Evolutionary conservation across 2,888 invertebrate genomes (phyloP).

Genomic region (Aradus depressus): DNA sequence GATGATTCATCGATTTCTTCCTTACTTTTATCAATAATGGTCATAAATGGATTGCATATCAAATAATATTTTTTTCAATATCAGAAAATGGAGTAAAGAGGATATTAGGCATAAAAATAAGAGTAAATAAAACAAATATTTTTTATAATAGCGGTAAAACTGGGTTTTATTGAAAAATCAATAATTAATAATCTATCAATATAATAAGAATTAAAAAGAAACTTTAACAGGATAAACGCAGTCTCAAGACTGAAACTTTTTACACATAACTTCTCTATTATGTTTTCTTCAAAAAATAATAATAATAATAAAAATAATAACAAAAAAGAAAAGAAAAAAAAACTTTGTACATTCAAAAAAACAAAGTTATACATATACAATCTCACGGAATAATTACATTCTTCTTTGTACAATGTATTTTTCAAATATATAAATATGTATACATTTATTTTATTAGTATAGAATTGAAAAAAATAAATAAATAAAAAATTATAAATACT

Average conservation of each 20-base stretch:
- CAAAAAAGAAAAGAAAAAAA: slow-evolving; percentile 25
- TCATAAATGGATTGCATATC: too few relatives aligned
- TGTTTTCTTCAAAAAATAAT: too few relatives aligned
- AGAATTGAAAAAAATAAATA: slow-evolving; percentile 10
- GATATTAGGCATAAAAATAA: neutral
- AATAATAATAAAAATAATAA: too few relatives aligned
- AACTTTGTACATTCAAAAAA: slow-evolving; percentile 27
- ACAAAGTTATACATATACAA: slow-evolving; percentile 25
- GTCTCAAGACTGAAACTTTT: slow-evolving; percentile 24
- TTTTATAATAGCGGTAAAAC: slow-evolving; percentile 29
- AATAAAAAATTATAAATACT: slow-evolving; percentile 10
- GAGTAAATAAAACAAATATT: neutral
- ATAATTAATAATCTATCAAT: slow-evolving; percentile 31
- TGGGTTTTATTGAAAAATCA: slow-evolving; percentile 32
- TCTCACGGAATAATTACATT: slow-evolving; percentile 20
- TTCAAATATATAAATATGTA: neutral
- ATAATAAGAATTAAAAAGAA: slow-evolving; percentile 32
- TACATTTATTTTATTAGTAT: slow-evolving; percentile 1
- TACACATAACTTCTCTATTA: slow-evolving; percentile 24
- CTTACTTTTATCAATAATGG: too few relatives aligned
- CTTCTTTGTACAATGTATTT: neutral
- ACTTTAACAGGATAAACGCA: slow-evolving; percentile 31
- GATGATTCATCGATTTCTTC: too few relatives aligned
- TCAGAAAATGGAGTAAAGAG: slow-evolving; percentile 3
- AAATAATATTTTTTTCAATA: neutral